Evolutionary conservation across 2,797 vertebrate species (phyloP).

Genomic region (Aselliscus stoliczkanus): DNA sequence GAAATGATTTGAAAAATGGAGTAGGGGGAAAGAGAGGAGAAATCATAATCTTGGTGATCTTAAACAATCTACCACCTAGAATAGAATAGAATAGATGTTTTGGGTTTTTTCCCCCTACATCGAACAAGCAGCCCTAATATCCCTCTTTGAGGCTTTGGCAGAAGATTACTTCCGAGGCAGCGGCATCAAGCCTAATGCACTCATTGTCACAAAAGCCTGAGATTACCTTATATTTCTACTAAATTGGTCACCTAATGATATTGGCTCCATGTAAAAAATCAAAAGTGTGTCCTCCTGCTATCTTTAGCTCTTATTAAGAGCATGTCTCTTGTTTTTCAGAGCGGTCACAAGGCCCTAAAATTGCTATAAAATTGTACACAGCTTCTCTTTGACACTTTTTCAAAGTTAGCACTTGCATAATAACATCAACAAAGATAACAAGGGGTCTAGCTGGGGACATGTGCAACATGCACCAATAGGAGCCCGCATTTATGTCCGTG

Average conservation of each 20-base stretch:
- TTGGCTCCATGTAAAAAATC: slow-evolving; percentile 14
- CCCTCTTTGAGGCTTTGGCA: not conserved
- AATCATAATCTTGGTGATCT: not conserved
- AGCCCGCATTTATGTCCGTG: no score
- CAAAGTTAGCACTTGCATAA: not conserved
- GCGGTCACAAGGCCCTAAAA: not conserved
- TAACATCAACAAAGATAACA: not conserved
- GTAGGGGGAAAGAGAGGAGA: not conserved
- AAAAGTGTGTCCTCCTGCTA: not conserved
- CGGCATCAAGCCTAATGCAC: not conserved
- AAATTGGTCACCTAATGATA: slow-evolving; percentile 42
- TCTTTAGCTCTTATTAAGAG: slow-evolving; percentile 16
- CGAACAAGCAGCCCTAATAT: not conserved
- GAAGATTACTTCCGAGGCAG: not conserved
- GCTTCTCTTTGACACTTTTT: not conserved
- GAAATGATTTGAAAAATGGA: slow-evolving; percentile 7
- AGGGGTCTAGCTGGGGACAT: not conserved
- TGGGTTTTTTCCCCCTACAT: not conserved
- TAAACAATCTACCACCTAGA: not conserved
- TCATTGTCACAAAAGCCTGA: slow-evolving; percentile 34
- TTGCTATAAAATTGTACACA: not conserved
- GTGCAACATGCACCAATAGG: not conserved
- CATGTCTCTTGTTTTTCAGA: slow-evolving; percentile 1
- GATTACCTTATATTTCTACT: slow-evolving; percentile 17
- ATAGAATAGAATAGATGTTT: not conserved